Percentiles rank a stretch among this genome's conserved stretches.
Evolutionary conservation across 2,113 vertebrate genomes (phyloP).

Genomic region (Elgaria multicarinata): DNA sequence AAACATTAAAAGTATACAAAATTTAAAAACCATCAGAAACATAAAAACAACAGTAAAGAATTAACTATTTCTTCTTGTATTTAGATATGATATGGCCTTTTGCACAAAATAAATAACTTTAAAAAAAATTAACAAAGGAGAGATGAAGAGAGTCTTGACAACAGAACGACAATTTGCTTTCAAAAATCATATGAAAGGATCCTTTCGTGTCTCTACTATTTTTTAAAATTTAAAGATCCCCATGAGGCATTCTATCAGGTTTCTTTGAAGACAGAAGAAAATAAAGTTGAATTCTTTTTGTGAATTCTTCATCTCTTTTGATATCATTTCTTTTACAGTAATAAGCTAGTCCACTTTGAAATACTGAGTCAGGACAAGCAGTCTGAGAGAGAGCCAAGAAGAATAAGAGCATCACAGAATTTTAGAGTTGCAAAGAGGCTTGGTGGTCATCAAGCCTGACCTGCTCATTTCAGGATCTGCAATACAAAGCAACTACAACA

Average conservation of each 20-base stretch:
- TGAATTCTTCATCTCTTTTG: constrained; percentile 27
- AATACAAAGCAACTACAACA: neutral
- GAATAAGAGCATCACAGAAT: neutral
- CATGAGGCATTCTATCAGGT: constrained; percentile 29
- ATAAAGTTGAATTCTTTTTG: constrained; percentile 11
- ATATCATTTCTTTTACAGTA: constrained; percentile 11
- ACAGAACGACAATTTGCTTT: constrained; percentile 50
- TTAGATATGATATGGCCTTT: constrained; percentile 40
- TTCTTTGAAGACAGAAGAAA: constrained; percentile 34
- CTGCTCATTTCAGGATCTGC: neutral
- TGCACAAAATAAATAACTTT: constrained; percentile 36
- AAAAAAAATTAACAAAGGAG: constrained; percentile 33
- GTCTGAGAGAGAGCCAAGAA: neutral
- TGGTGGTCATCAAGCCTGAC: neutral
- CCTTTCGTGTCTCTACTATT: constrained; percentile 54
- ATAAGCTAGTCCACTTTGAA: constrained; percentile 18
- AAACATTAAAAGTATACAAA: too few species aligned
- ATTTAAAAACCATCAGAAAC: too few species aligned
- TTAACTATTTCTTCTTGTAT: constrained; percentile 14
- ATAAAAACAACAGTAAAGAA: too few species aligned
- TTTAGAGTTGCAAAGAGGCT: neutral
- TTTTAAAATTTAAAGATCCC: constrained; percentile 41
- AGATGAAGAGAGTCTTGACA: constrained; percentile 33
- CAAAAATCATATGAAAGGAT: constrained; percentile 48
- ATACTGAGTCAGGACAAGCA: neutral